These are phyloP conservation scores for Alectura lathami DNA, from an alignment of 2,113 vertebrate genomes.

Conservation along the genomic window DNA sequence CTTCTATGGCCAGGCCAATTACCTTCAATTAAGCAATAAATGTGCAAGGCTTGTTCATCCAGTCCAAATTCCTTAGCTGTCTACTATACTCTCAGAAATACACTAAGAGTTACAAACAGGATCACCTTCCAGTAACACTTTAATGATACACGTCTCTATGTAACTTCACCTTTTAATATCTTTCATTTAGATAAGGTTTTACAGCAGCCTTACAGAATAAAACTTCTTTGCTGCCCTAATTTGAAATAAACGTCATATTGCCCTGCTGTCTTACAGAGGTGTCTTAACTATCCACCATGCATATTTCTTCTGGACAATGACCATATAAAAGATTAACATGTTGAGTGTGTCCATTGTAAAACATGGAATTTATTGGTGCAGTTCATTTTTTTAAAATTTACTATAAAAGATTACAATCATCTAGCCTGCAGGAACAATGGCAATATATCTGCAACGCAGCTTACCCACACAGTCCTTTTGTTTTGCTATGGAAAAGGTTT, in stretches of 20 bases:
- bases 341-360: conserved; percentile 2
- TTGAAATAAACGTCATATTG: neutral
- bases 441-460: neutral
- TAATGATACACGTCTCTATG: conserved; percentile 43
- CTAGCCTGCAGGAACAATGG: neutral
- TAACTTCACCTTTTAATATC: conserved; percentile 32
- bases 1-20: conserved; percentile 51
- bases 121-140: conserved; percentile 52
- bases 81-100: conserved; percentile 2
- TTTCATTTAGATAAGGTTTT: conserved; percentile 44
- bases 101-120: conserved; percentile 55
- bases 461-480: neutral
- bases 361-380: neutral
- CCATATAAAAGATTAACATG: conserved; percentile 36
- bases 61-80: conserved; percentile 42
- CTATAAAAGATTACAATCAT: conserved; percentile 16
- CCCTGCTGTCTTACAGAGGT: neutral
- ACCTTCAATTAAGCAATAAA: conserved; percentile 67
- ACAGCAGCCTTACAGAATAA: conserved; percentile 14
- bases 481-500: neutral
- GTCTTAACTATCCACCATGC: neutral
- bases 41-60: conserved; percentile 8
- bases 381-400: neutral
- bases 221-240: neutral
- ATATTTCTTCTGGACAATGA: conserved; percentile 19